Base-by-base conservation (phyloP, 2,797 vertebrate species). In the Eulemur rubriventer region DNA sequence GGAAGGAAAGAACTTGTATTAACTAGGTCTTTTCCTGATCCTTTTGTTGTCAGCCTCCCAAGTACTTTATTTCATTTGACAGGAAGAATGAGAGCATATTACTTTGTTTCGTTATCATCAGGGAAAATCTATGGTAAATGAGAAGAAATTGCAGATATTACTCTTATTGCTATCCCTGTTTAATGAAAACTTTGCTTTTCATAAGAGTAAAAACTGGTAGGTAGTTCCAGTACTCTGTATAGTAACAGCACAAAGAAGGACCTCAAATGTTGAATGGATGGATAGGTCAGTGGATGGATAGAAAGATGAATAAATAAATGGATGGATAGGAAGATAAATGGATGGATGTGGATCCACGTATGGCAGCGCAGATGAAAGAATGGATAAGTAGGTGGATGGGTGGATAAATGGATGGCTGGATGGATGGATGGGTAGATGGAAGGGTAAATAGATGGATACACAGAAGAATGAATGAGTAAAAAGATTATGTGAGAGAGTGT, bases 41-140 rank as follows among this genome's bases (percentile, higher is more conserved):
- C 33, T 76, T 95, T 89, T 93, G 75, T 91, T 89, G 52, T 92
- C 55, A 69, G 48, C n/a, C 61, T 81, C 65, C 76, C 26, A 69
- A 63, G 81, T 57, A 73, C 89, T 59, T 67, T 81, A 61, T 84
- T 96, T 78, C 61, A 18, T 43, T 84, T 89, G 38, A 57, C n/a
- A 73, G 48, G 80, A 81, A 79, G 48, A 87, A 94, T 70, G 76
- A 61, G 41, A 84, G n/a, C 59, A 11, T 14, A 35, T 28, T 41
- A 41, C 30, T 73, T 12, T 89, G n/a, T 80, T 93, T 93, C 84
- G 16, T 79, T 93, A 6, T 63, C 83, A 33, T 89, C 70, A 35
- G 13, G 70, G 52, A 30, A 95, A 81, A 92, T 48, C 41, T 69
- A 4, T 35, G 48, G 59, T 55, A 82, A 81, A 63, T 82, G 48